A percentile compares a stretch with the other conserved stretches of the same genome.
phyloP scores from a whole-genome alignment of 2,797 vertebrate species.

The Tokudaia muenninki region DNA sequence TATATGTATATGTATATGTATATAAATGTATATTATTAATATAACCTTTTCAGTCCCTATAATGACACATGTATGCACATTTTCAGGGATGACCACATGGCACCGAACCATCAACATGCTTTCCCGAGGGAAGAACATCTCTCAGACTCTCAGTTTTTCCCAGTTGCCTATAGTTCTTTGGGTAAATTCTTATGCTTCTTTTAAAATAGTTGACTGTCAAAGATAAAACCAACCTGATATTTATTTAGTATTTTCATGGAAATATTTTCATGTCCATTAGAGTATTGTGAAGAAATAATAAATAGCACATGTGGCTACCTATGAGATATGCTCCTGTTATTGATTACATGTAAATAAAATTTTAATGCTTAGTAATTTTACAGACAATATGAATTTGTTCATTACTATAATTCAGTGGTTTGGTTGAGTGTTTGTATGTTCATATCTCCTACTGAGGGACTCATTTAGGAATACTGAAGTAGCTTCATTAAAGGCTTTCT shows the following conservation, averaged over 20 bases:
- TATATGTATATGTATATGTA: no score
- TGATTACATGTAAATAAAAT: background rate
- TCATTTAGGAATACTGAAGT: background rate
- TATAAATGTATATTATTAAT: background rate
- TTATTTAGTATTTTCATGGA: constrained; percentile 18
- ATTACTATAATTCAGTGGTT: background rate
- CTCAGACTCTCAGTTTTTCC: background rate
- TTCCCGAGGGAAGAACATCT: background rate
- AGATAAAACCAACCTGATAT: background rate
- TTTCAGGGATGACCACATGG: background rate
- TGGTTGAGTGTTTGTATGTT: background rate
- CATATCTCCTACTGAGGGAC: accelerated
- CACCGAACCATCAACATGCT: background rate
- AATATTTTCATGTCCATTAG: background rate
- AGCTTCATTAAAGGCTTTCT: background rate
- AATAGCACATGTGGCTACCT: background rate
- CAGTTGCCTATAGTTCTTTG: background rate
- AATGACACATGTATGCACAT: background rate
- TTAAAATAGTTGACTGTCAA: background rate
- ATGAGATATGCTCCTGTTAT: background rate
- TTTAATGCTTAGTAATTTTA: background rate
- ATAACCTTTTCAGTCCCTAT: background rate
- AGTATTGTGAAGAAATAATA: constrained; percentile 28
- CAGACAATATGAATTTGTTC: background rate
- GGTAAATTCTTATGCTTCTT: background rate